Evolutionary conservation across 2,113 vertebrate genomes (phyloP), one percentile per base, ranked within the genome.

Genomic region (Archilochus colubris): DNA sequence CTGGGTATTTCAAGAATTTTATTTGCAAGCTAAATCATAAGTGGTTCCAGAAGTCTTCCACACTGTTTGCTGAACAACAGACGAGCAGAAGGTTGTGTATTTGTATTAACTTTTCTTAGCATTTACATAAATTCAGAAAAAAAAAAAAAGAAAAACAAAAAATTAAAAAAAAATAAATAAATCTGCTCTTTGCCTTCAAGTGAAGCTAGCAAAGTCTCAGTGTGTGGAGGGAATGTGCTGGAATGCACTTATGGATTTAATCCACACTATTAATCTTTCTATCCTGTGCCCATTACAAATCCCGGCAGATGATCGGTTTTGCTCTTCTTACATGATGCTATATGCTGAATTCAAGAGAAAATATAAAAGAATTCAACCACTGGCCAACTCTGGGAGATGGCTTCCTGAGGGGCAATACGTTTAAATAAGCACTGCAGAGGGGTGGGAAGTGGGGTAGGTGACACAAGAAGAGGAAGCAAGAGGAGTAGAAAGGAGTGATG

Each of bases 61-160:
- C 85, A 62, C 50, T 50, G 19, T 78, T 78, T 75, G 53, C 44
- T 51, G 87, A 94, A 80, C 38, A 92, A 64, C 62, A 54, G 30
- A 66, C 40, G 62, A 89, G 75, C 48, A 70, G 74, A 54, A 92
- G 68, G n/a, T 46, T 91, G 57, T 53, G 43, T 57, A 74, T 94
- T 93, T 96, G 87, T 72, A 72, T 96, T 86, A 70, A 27, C 25
- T 89, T 92, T 85, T 82, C 67, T 74, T 82, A 70, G 10, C n/a
- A 83, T 95, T 82, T 88, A 69, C 82, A 93, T 91, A 82, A 80
- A 93, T 36, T 24, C 46, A 81, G 38, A 63, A 25, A 48, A 7
- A 3, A 48, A 7, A 3, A 30, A 88, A 36, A 38, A 15, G 33
- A 63, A 25, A 48, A 7, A 3, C 23, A 88, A 36, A 38, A 15